Evolutionary conservation across 1,140 invertebrate species (phyloP).

Genomic region (Kradibia gibbosae): DNA sequence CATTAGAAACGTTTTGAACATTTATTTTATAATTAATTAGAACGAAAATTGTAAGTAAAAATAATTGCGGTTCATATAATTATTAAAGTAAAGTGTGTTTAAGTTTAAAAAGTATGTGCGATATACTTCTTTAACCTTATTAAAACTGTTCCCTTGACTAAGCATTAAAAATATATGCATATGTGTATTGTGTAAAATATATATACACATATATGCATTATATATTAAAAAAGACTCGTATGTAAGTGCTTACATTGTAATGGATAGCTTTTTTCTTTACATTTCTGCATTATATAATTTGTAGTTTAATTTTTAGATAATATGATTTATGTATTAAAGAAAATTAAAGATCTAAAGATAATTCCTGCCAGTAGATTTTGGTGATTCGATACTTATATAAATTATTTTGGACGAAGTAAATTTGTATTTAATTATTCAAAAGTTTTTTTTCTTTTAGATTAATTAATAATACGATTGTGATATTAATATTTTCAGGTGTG

Average conservation of each 20-base stretch:
- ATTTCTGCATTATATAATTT: constrained; percentile 24
- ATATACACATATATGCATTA: constrained; percentile 2
- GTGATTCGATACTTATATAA: constrained; percentile 3
- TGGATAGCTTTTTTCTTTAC: constrained; percentile 29
- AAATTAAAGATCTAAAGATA: constrained; percentile 22
- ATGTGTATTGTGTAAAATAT: constrained; percentile 20
- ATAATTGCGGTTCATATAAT: constrained; percentile 30
- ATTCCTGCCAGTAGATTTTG: constrained; percentile 17
- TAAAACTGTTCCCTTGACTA: constrained; percentile 11
- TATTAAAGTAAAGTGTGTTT: constrained; percentile 13
- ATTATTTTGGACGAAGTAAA: constrained; percentile 1
- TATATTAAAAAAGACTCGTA: constrained; percentile 40
- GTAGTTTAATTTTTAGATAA: constrained; percentile 28
- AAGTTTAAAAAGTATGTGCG: constrained; percentile 12
- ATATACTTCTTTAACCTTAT: constrained; percentile 15
- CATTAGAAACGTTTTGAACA: constrained; percentile 7
- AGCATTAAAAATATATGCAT: constrained; percentile 11
- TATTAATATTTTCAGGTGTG: no score
- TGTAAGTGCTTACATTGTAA: constrained; percentile 46
- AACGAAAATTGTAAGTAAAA: constrained; percentile 38
- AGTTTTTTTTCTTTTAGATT: constrained; percentile 1
- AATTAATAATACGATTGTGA: not conserved
- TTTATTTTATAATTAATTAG: constrained; percentile 24
- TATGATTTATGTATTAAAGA: constrained; percentile 18
- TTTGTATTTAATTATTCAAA: not conserved